Evolutionary conservation across 2,797 vertebrate genomes (phyloP).

Genomic region (Odontamblyopus lacepedii): DNA sequence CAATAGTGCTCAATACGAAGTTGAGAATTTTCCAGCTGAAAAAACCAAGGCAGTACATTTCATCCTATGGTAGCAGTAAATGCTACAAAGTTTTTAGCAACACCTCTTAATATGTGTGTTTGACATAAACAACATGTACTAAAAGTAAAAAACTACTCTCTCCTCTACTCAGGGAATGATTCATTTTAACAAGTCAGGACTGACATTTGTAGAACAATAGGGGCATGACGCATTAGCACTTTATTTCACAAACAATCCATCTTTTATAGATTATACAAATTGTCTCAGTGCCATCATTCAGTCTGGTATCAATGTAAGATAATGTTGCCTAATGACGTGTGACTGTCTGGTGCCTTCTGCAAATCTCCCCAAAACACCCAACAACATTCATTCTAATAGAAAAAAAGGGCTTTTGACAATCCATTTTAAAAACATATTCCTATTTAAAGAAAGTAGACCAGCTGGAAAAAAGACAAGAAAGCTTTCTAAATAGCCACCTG

Average conservation of each 20-base stretch:
- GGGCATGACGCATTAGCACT: conserved; percentile 10
- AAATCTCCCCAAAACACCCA: conserved; percentile 17
- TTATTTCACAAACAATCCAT: conserved; percentile 11
- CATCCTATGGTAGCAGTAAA: background rate
- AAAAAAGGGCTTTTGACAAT: conserved; percentile 13
- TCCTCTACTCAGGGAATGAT: conserved; percentile 9
- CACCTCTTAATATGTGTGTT: conserved; percentile 14
- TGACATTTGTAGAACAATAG: conserved; percentile 5
- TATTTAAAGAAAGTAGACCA: conserved; percentile 28
- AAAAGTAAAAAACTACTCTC: background rate
- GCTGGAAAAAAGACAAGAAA: conserved; percentile 18
- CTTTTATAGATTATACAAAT: conserved; percentile 26
- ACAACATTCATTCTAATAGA: conserved; percentile 16
- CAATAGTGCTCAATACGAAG: conserved; percentile 15
- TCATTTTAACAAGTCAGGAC: conserved; percentile 21
- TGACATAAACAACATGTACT: conserved; percentile 21
- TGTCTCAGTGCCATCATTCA: conserved; percentile 15
- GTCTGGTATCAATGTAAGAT: conserved; percentile 16
- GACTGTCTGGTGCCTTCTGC: conserved; percentile 15
- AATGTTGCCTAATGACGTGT: conserved; percentile 28
- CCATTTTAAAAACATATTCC: conserved; percentile 21
- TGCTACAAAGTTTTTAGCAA: background rate
- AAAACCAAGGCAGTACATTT: conserved; percentile 1
- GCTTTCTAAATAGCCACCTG: conserved; percentile 25
- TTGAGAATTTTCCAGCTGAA: conserved; percentile 11